Conservation (phyloP, 2,888 invertebrate genomes). For the Tetanocera ferruginea region DNA sequence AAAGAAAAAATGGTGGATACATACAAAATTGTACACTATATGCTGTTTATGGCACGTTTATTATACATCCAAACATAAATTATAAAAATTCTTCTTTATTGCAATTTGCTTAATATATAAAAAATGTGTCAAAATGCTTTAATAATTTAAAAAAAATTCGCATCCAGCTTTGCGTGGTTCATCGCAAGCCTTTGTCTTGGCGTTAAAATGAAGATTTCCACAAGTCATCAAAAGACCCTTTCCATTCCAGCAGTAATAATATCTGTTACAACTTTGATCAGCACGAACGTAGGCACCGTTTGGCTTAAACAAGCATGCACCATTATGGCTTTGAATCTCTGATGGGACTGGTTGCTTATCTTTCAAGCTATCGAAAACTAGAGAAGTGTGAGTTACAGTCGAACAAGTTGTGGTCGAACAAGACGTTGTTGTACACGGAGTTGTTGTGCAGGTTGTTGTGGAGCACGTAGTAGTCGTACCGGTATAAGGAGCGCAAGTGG, state of each 20-base stretch:
- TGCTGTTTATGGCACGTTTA: no score
- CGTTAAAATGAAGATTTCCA: slow-evolving; percentile 39
- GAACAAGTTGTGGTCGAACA: slow-evolving; percentile 3
- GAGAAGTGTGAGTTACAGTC: not conserved
- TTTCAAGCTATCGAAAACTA: not conserved
- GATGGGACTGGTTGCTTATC: not conserved
- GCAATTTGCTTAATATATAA: slow-evolving; percentile 18
- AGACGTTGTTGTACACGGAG: not conserved
- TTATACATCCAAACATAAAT: no score
- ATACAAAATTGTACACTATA: no score
- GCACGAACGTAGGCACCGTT: slow-evolving; percentile 14
- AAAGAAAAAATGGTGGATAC: no score
- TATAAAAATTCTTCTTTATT: not conserved
- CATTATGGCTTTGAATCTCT: not conserved
- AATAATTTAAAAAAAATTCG: not conserved
- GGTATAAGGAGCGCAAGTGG: not conserved
- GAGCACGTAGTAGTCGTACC: not conserved
- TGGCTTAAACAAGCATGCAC: not conserved
- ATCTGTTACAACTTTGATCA: not conserved
- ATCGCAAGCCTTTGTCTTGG: slow-evolving; percentile 28
- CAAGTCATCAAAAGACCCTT: slow-evolving; percentile 38
- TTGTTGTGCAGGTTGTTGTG: not conserved
- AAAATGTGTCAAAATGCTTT: no score
- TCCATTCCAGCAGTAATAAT: slow-evolving; percentile 25
- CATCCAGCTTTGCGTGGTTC: slow-evolving; percentile 36